Evolutionary conservation across 1,140 invertebrate species (phyloP).

Genomic region (Cyclargus thomasi): DNA sequence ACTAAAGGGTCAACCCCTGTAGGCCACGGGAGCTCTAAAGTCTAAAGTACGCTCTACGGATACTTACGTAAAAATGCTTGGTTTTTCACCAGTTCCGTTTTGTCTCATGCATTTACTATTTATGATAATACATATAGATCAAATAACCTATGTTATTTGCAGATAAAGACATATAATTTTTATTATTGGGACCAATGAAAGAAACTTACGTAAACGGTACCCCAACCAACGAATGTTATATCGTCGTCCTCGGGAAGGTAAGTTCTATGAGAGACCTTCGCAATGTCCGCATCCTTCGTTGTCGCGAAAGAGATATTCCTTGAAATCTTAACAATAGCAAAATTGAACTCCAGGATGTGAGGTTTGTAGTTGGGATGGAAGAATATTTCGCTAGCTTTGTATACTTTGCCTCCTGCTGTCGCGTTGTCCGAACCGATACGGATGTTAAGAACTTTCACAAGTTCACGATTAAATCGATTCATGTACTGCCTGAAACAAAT

Average conservation of each 20-base stretch:
- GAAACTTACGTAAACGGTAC: slow-evolving; percentile 52
- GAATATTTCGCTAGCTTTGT: slow-evolving; percentile 49
- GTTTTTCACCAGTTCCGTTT: no score
- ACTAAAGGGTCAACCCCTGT: no score
- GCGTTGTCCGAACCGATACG: slow-evolving; percentile 55
- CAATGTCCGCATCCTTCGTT: slow-evolving; percentile 30
- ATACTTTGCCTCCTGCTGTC: slow-evolving; percentile 49
- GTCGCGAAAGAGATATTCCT: slow-evolving; percentile 47
- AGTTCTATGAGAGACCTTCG: slow-evolving; percentile 37
- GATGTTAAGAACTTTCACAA: slow-evolving; percentile 55
- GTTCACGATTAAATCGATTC: slow-evolving; percentile 63
- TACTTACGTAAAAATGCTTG: no score
- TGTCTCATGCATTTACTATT: no score
- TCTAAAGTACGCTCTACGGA: no score
- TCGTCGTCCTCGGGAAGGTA: slow-evolving; percentile 41
- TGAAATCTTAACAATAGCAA: slow-evolving; percentile 48
- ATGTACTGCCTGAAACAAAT: slow-evolving; percentile 51
- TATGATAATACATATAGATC: no score
- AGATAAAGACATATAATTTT: no score
- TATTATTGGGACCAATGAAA: no score
- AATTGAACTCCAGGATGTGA: slow-evolving; percentile 52
- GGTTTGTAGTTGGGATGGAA: slow-evolving; percentile 69
- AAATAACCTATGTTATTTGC: no score
- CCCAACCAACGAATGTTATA: slow-evolving; percentile 61
- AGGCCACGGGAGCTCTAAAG: no score